Evolutionary conservation across 2,888 invertebrate species (phyloP).

Genomic region (Patella depressa): DNA sequence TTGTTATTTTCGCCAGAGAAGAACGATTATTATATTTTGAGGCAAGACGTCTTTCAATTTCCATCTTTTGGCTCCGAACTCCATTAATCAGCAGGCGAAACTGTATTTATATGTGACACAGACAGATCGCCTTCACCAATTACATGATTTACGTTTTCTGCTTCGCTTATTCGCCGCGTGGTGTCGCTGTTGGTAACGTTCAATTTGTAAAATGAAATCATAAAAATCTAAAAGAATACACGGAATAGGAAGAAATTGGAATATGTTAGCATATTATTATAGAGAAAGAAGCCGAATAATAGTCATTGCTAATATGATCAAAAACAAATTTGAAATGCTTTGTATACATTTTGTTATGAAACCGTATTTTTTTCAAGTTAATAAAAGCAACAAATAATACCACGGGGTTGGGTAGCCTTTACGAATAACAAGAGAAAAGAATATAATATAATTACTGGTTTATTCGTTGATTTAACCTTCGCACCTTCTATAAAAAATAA

Average conservation of each 20-base stretch:
- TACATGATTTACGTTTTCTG: slow-evolving; percentile 11
- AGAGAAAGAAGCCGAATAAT: too few species aligned
- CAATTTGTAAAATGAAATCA: background rate
- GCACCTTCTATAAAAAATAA: too few species aligned
- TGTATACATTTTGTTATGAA: too few species aligned
- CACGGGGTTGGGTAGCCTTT: too few species aligned
- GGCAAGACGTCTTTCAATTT: background rate
- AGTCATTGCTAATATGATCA: too few species aligned
- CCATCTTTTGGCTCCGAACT: background rate
- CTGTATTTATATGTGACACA: slow-evolving; percentile 9
- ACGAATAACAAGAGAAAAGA: too few species aligned
- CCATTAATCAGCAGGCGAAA: slow-evolving; percentile 10
- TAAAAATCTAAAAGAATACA: background rate
- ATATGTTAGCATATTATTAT: too few species aligned
- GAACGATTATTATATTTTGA: background rate
- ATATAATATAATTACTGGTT: too few species aligned
- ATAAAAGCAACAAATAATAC: too few species aligned
- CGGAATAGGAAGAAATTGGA: background rate
- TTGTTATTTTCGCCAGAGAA: background rate
- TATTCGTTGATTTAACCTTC: too few species aligned
- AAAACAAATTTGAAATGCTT: too few species aligned
- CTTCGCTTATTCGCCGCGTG: background rate
- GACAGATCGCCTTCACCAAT: background rate
- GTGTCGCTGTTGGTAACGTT: background rate
- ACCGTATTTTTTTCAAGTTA: too few species aligned